Evolutionary conservation across 2,888 invertebrate species (phyloP), one percentile per base, ranked within the genome.

Genomic region (Drosophila antonietae): DNA sequence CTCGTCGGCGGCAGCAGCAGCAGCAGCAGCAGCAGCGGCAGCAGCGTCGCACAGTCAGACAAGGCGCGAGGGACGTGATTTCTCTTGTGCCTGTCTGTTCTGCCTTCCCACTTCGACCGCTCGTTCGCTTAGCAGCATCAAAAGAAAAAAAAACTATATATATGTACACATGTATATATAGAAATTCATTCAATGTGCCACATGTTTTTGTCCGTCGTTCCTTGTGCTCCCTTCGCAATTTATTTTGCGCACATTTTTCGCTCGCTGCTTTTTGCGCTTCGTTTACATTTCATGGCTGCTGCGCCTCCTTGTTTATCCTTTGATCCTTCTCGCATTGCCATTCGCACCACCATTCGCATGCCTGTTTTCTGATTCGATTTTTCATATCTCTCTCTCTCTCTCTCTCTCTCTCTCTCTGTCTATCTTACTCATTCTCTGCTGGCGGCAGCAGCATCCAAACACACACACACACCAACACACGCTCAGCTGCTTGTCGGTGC

Each of bases 41-140:
- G 71, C 75, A 69, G 41, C 76, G 71, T 63, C 72, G 67, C 67
- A 72, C 47, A 77, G 78, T 62, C 63, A 64, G 72, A 52, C 78
- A 80, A 80, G 80, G 76, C 80, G 75, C 81, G 84, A 78, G 84
- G 84, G 84, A 84, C 84, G 89, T 84, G 89, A 88, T 88, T 89
- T 89, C 89, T 89, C 81, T 87, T 76, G 57, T 83, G 89, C 83
- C 83, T 82, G 82, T 64, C 80, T 85, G 73, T 79, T 78, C 73
- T 82, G 59, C 31, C 67, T 66, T 37, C 64, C 71, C 82, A 68
- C 61, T 51, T 43, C 55, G 18, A 18, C 56, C 63, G 59, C 49
- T 63, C 33, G 47, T 57, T 47, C 65, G 68, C 20, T 23, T 14
- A 62, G 64, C 70, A 82, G 66, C 87, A 83, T 80, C 83, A 76